Evolutionary conservation across 2,888 invertebrate genomes (phyloP).

Genomic region (Branchinecta sandiegonensis): DNA sequence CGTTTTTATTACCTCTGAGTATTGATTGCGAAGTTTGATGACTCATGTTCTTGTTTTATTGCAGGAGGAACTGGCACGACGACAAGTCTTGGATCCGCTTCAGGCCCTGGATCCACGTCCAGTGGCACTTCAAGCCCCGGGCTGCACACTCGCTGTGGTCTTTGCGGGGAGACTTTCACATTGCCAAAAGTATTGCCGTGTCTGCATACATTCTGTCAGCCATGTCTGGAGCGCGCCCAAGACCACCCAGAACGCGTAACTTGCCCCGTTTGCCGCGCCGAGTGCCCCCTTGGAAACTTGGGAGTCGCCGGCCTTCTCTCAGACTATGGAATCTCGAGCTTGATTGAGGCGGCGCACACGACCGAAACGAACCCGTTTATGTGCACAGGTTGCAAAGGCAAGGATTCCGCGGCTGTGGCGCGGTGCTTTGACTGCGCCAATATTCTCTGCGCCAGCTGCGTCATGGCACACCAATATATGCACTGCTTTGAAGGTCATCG

Average conservation of each 20-base stretch:
- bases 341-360: slow-evolving; percentile 35
- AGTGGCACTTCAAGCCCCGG: slow-evolving; percentile 24
- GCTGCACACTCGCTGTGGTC: slow-evolving; percentile 22
- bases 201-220: slow-evolving; percentile 69
- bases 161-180: slow-evolving; percentile 22
- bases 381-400: slow-evolving; percentile 93
- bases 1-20: no score
- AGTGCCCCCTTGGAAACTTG: slow-evolving; percentile 38
- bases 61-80: neutral
- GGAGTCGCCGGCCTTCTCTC: slow-evolving; percentile 49
- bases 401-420: slow-evolving; percentile 77
- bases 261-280: slow-evolving; percentile 52
- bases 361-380: slow-evolving; percentile 34
- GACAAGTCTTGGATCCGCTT: slow-evolving; percentile 18
- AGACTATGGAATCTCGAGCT: slow-evolving; percentile 44
- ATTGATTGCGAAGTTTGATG: no score
- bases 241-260: slow-evolving; percentile 53
- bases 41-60: neutral
- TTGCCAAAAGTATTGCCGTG: slow-evolving; percentile 47
- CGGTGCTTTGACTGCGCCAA: slow-evolving; percentile 93
- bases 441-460: slow-evolving; percentile 90
- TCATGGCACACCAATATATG: slow-evolving; percentile 82
- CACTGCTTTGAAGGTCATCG: slow-evolving; percentile 77
- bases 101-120: slow-evolving; percentile 18
- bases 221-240: slow-evolving; percentile 50